A percentile compares a stretch with the other conserved stretches of the same genome.
phyloP scores from a whole-genome alignment of 2,797 vertebrate species.

The Glyptemys insculpta region DNA sequence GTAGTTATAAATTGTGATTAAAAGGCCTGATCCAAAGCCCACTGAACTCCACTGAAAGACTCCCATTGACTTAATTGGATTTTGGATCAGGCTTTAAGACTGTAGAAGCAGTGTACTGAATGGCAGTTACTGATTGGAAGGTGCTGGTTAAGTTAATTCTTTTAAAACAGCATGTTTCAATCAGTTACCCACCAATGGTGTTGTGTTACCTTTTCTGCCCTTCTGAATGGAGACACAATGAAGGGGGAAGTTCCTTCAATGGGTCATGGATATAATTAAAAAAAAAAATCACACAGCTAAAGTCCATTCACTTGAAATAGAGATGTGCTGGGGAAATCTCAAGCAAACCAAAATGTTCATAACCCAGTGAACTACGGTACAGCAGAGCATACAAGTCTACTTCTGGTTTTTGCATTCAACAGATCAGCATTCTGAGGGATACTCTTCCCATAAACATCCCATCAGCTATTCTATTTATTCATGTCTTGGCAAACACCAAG shows the following conservation, averaged over 20 bases:
- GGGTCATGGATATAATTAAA: neutral
- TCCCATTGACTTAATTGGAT: neutral
- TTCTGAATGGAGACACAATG: neutral
- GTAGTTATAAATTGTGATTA: neutral
- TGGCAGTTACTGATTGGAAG: neutral
- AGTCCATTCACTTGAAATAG: neutral
- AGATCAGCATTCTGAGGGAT: neutral
- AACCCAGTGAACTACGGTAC: neutral
- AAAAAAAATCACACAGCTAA: neutral
- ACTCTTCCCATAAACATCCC: rapidly evolving
- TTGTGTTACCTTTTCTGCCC: neutral
- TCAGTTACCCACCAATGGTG: neutral
- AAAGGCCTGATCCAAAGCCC: neutral
- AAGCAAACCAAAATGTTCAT: neutral
- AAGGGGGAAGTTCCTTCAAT: neutral
- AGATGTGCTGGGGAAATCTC: neutral
- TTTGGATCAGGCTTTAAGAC: neutral
- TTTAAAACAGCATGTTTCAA: neutral
- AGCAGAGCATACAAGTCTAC: neutral
- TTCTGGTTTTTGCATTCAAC: neutral
- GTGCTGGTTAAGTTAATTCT: neutral
- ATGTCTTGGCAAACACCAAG: neutral
- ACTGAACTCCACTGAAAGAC: neutral
- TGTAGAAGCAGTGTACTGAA: neutral
- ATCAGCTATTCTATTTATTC: rapidly evolving